A percentile compares a stretch with the other conserved stretches of the same genome.
phyloP scores from a whole-genome alignment of 64 coral and sea anemone genomes.

The Montipora capricornis region DNA sequence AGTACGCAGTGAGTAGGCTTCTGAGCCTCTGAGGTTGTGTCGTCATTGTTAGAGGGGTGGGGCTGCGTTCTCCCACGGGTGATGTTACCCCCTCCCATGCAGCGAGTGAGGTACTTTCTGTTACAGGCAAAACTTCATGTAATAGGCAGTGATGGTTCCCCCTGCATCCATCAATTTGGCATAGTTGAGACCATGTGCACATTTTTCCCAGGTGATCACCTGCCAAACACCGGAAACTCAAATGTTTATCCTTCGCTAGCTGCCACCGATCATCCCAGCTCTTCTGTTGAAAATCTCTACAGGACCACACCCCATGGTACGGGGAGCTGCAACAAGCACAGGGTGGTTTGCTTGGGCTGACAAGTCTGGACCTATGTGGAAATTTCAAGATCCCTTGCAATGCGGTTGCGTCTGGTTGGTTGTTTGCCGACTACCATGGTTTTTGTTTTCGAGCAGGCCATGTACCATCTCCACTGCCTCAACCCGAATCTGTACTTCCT shows the following conservation, averaged over 20 bases:
- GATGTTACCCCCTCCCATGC: not conserved
- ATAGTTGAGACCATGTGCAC: not conserved
- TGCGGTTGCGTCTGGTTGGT: too few species aligned
- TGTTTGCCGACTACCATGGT: too few species aligned
- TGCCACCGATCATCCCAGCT: not conserved
- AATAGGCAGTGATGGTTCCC: slow-evolving; percentile 10
- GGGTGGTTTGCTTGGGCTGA: not conserved
- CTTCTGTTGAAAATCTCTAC: not conserved
- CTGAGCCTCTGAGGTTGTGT: not conserved
- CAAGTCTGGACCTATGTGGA: not conserved
- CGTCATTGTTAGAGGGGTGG: too few species aligned
- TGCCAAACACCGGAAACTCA: slow-evolving; percentile 12
- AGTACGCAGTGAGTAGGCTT: slow-evolving; percentile 46
- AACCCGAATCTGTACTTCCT: slow-evolving; percentile 32
- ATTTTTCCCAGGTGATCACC: not conserved
- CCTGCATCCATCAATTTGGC: slow-evolving; percentile 17
- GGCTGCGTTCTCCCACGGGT: too few species aligned
- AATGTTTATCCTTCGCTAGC: not conserved
- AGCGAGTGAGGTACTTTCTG: not conserved
- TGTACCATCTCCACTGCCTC: slow-evolving; percentile 41
- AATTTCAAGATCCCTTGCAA: not conserved
- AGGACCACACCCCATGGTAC: slow-evolving; percentile 4
- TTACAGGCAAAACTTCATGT: not conserved
- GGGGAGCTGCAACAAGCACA: not conserved
- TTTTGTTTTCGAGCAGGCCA: not conserved